These are phyloP conservation scores for Notocelia uddmanniana DNA, from an alignment of 2,888 invertebrate species.

Conservation along the genomic window DNA sequence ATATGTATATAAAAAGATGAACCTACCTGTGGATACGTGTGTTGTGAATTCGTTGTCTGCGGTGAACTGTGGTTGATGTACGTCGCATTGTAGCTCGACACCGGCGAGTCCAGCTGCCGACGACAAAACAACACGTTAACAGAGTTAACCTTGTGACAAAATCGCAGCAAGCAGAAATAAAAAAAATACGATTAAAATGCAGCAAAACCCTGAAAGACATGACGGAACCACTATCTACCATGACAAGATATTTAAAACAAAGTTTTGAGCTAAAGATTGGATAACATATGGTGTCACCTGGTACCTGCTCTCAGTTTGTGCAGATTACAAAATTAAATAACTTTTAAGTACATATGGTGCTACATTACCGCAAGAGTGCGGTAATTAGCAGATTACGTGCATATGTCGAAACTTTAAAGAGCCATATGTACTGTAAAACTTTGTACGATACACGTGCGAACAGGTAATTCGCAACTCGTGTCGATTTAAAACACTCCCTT, in stretches of 20 bases:
- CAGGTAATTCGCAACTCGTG: too few relatives aligned
- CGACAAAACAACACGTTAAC: conserved; percentile 48
- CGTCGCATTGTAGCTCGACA: conserved; percentile 74
- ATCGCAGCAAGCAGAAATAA: conserved; percentile 57
- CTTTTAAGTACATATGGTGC: too few relatives aligned
- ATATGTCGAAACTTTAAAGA: too few relatives aligned
- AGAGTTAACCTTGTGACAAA: conserved; percentile 19
- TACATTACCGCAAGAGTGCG: too few relatives aligned
- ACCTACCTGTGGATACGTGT: conserved; percentile 77
- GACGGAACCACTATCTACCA: conserved; percentile 48
- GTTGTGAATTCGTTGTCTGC: conserved; percentile 76
- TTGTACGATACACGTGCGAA: too few relatives aligned
- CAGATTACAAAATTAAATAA: neutral
- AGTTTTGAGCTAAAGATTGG: conserved; percentile 27
- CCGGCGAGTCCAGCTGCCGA: conserved; percentile 76
- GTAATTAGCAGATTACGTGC: too few relatives aligned
- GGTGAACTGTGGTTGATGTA: conserved; percentile 81
- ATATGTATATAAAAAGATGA: neutral
- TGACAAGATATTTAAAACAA: conserved; percentile 33
- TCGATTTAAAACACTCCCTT: too few relatives aligned
- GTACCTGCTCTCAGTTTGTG: neutral
- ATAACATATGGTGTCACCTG: conserved; percentile 9
- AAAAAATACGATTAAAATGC: conserved; percentile 51
- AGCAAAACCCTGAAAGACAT: conserved; percentile 62
- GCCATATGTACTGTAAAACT: too few relatives aligned